Conservation (phyloP, 2,888 invertebrate species). For the Periphyllus acericola region DNA sequence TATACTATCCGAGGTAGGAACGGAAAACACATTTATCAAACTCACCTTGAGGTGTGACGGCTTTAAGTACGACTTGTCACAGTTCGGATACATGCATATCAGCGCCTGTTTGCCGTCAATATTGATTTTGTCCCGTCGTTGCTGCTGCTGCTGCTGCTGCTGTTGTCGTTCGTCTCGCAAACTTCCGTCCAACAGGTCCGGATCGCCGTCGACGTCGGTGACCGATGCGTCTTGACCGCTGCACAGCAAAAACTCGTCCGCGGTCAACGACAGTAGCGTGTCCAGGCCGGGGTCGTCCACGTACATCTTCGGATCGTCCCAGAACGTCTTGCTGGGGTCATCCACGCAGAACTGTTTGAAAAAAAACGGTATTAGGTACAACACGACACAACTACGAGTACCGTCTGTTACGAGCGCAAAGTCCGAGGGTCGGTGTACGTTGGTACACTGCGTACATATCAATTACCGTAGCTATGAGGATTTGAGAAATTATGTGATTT, state of each 20-base stretch:
- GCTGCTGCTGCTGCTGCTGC: not conserved
- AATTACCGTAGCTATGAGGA: no score
- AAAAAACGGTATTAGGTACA: not conserved
- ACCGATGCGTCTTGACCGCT: not conserved
- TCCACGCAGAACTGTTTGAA: slow-evolving; percentile 9
- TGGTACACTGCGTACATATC: no score
- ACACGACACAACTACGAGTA: no score
- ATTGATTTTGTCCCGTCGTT: slow-evolving; percentile 3
- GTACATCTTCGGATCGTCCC: slow-evolving; percentile 57
- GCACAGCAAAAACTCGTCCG: slow-evolving; percentile 16
- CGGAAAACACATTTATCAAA: not conserved
- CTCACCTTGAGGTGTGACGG: slow-evolving; percentile 81
- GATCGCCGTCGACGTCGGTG: not conserved
- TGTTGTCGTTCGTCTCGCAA: not conserved
- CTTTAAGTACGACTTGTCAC: slow-evolving; percentile 86
- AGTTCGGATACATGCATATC: slow-evolving; percentile 75
- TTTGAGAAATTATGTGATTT: no score
- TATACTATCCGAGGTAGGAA: no score
- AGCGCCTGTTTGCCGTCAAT: slow-evolving; percentile 8
- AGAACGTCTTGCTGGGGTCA: slow-evolving; percentile 49
- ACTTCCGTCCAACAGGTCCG: slow-evolving; percentile 8
- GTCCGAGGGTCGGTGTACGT: no score
- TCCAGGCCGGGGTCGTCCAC: slow-evolving; percentile 50
- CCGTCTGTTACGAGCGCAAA: no score
- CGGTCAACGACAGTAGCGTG: slow-evolving; percentile 29